Evolutionary conservation across 2,888 invertebrate genomes (phyloP).

Genomic region (Drosophila longiperda): DNA sequence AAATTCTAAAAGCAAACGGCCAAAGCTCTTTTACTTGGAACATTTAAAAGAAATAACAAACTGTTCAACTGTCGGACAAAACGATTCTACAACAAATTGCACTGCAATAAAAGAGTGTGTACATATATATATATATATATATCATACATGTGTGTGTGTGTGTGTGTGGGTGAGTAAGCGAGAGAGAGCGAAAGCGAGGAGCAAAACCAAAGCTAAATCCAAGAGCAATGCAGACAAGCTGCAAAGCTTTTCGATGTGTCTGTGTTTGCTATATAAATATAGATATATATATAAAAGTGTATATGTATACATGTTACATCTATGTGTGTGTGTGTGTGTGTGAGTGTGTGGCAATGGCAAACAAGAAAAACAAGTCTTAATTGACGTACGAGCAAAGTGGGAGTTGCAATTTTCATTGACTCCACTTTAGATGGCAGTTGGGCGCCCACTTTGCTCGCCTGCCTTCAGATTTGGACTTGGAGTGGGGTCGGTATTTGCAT

Average conservation of each 20-base stretch:
- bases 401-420: conserved; percentile 83
- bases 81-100: conserved; percentile 83
- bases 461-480: conserved; percentile 14
- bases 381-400: conserved; percentile 84
- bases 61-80: conserved; percentile 81
- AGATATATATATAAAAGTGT: background rate
- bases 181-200: conserved; percentile 31
- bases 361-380: conserved; percentile 73
- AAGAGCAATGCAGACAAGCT: conserved; percentile 60
- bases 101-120: conserved; percentile 78
- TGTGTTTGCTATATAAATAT: conserved; percentile 12
- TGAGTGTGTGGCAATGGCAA: conserved; percentile 25
- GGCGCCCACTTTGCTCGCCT: conserved; percentile 33
- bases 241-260: conserved; percentile 47
- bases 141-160: conserved; percentile 9
- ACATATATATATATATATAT: conserved; percentile 17
- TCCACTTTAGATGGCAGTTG: conserved; percentile 79
- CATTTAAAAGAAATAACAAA: conserved; percentile 81
- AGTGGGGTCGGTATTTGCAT: conserved; percentile 8
- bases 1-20: conserved; percentile 71
- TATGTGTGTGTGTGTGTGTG: conserved; percentile 18
- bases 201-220: conserved; percentile 49
- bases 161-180: conserved; percentile 19
- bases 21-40: conserved; percentile 78
- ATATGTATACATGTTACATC: background rate